Evolutionary conservation across 2,888 invertebrate genomes (phyloP).

Genomic region (Caenorhabditis angaria): DNA sequence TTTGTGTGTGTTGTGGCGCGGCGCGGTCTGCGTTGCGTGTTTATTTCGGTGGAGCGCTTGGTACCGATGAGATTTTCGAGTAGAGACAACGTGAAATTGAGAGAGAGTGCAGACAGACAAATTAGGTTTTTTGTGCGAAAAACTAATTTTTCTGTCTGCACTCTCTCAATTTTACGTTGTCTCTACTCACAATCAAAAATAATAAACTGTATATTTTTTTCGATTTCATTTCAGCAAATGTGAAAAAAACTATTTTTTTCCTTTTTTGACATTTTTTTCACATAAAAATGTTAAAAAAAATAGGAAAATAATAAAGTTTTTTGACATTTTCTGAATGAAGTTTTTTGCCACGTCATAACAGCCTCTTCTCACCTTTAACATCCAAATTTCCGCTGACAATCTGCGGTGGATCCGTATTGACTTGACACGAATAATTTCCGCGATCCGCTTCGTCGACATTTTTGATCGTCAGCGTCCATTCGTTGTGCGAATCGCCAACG

Average conservation of each 20-base stretch:
- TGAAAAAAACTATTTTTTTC: background rate
- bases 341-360: too few relatives aligned
- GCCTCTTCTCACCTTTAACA: slow-evolving; percentile 67
- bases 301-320: background rate
- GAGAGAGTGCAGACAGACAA: too few relatives aligned
- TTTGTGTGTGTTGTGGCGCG: too few relatives aligned
- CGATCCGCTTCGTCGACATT: slow-evolving; percentile 88
- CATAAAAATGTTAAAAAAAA: background rate
- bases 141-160: too few relatives aligned
- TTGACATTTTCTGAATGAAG: background rate
- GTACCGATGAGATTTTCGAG: too few relatives aligned
- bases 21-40: too few relatives aligned
- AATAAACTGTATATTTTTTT: background rate
- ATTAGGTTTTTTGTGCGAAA: too few relatives aligned
- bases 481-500: slow-evolving; percentile 79
- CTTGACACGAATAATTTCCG: slow-evolving; percentile 85
- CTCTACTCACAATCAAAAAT: too few relatives aligned
- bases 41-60: too few relatives aligned
- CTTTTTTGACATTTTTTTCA: background rate
- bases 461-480: slow-evolving; percentile 90
- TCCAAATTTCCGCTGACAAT: slow-evolving; percentile 62
- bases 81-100: too few relatives aligned
- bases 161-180: too few relatives aligned
- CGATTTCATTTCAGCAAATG: background rate
- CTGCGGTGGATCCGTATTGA: slow-evolving; percentile 69